These are phyloP conservation scores for Melanotaenia parkinsoni DNA, from an alignment of 2,797 vertebrate species.

Conservation along the genomic window DNA sequence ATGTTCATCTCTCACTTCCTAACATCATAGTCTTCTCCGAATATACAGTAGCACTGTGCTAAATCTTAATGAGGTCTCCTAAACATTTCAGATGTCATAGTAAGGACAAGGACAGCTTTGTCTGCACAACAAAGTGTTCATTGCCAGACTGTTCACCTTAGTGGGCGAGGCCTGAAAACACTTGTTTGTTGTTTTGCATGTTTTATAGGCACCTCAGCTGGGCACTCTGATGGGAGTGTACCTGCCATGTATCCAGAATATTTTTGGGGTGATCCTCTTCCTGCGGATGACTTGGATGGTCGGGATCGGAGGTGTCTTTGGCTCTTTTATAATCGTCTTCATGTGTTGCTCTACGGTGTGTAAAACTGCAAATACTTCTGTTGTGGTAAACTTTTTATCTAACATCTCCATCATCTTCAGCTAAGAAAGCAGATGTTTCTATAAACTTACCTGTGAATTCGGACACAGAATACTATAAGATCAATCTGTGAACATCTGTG, in stretches of 20 bases:
- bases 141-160: not conserved
- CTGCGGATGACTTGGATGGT: conserved; percentile 99
- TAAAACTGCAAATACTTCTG: conserved; percentile 40
- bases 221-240: conserved; percentile 99
- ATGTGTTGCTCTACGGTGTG: conserved; percentile 98
- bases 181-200: conserved; percentile 12
- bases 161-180: conserved; percentile 1
- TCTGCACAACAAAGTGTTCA: not conserved
- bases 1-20: not conserved
- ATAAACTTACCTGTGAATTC: not conserved
- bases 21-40: not conserved
- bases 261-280: conserved; percentile 98
- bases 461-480: too few relatives aligned
- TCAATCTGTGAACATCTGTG: not conserved
- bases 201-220: conserved; percentile 91
- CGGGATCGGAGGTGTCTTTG: conserved; percentile 92
- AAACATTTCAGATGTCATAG: too few relatives aligned
- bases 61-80: too few relatives aligned
- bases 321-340: conserved; percentile 95
- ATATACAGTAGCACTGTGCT: too few relatives aligned
- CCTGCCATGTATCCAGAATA: conserved; percentile 97
- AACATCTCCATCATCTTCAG: not conserved
- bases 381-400: not conserved
- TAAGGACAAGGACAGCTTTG: too few relatives aligned
- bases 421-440: not conserved